Base-by-base conservation (phyloP, 1,140 invertebrate species). In the Trachymyrmex cornetzi region DNA sequence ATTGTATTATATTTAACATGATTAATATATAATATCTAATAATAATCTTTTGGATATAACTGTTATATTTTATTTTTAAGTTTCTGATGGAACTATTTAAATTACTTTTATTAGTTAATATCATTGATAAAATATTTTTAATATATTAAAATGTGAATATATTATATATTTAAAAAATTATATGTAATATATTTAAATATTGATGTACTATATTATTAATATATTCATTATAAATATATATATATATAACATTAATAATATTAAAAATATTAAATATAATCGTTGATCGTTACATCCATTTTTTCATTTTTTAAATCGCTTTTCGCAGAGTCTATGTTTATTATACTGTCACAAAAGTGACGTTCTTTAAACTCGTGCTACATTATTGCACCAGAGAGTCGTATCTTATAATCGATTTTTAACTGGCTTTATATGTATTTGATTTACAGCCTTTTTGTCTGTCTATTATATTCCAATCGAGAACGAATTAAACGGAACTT, bases 401-500 rank as follows among this genome's bases (percentile, higher is more conserved):
- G 2, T 27, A 27, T 27, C 14, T 9, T 77, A 61, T n/a, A n/a
- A n/a, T 19, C 27, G n/a, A n/a, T 74, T 11, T 55, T 74, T 34
- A 30, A 57, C 7, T 22, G 11, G 4, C 55, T 57, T 3, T 74
- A 57, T 22, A 57, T 74, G 34, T 14, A 74, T 74, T 14, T 0
- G 0, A 22, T 5, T 34, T 24, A 22, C 14, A 22, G 11, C 0
- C n/a, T 19, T 77, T 77, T 44, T 27, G 16, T 2, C 11, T 59
- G 4, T 38, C 4, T 7, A 44, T 44, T 34, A 44, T 63, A 16
- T 77, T 44, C 5, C 38, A 48, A 77, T 77, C n/a, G 34, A 59
- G 7, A 57, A n/a, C 7, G 11, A 80, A 53, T 79, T 34, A 50
- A 79, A 50, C 1, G 16, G 1, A 79, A 22, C 77, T 80, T 69